These are phyloP conservation scores for Hirtodrosophila trivittata DNA, from an alignment of 2,888 invertebrate genomes.

Conservation along the genomic window DNA sequence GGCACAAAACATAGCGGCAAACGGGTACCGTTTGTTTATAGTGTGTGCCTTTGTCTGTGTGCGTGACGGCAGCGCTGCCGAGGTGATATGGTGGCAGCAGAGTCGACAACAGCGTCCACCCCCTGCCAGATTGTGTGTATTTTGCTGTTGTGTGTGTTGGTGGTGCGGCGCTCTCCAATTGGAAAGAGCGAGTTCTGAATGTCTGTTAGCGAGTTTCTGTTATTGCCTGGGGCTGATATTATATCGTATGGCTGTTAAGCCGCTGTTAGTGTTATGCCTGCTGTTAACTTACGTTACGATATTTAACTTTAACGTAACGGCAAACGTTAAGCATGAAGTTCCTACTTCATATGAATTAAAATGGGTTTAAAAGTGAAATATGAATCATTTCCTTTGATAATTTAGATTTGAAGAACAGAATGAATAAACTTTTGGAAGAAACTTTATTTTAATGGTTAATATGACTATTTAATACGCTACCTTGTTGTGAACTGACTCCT, in stretches of 20 bases:
- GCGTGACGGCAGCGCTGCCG: slow-evolving; percentile 40
- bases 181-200: slow-evolving; percentile 50
- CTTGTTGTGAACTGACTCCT: no score
- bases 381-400: no score
- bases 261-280: slow-evolving; percentile 19
- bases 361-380: neutral
- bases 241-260: slow-evolving; percentile 39
- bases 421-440: no score
- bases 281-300: slow-evolving; percentile 52
- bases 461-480: no score
- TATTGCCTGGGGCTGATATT: slow-evolving; percentile 30
- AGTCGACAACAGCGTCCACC: slow-evolving; percentile 26
- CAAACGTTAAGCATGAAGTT: slow-evolving; percentile 2
- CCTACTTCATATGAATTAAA: neutral
- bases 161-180: slow-evolving; percentile 62
- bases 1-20: slow-evolving; percentile 46
- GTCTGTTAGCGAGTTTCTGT: slow-evolving; percentile 37
- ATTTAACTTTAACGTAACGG: slow-evolving; percentile 28
- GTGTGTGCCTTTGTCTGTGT: slow-evolving; percentile 42
- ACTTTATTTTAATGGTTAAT: no score
- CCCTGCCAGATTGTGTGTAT: slow-evolving; percentile 1
- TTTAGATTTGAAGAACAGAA: no score
- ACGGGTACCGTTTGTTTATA: slow-evolving; percentile 64
- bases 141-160: slow-evolving; percentile 23
- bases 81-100: slow-evolving; percentile 43